phyloP scores from a whole-genome alignment of 2,797 vertebrate genomes.

The Telmatherina bonti region DNA sequence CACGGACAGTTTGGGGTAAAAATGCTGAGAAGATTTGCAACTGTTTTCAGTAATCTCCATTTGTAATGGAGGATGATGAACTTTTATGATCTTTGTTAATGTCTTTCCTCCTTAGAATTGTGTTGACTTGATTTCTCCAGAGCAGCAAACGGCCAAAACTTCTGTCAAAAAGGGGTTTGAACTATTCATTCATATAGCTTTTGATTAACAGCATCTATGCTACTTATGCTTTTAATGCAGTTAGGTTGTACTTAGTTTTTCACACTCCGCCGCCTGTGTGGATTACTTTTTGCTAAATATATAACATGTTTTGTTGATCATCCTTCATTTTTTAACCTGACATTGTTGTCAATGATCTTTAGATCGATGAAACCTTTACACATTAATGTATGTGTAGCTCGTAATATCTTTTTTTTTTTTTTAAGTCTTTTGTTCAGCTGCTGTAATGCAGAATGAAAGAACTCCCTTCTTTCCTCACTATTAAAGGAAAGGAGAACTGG shows the following conservation, averaged over 20 bases:
- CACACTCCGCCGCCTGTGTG: neutral
- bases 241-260: neutral
- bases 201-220: neutral
- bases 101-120: no score
- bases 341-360: no score
- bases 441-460: slow-evolving; percentile 20
- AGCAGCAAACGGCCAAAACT: no score
- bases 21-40: no score
- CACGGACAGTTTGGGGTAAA: no score
- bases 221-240: neutral
- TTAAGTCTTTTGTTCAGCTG: slow-evolving; percentile 10
- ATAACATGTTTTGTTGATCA: neutral
- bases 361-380: neutral
- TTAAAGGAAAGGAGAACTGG: slow-evolving; percentile 38
- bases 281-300: neutral
- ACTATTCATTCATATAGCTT: no score
- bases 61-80: no score
- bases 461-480: slow-evolving; percentile 13
- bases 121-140: neutral
- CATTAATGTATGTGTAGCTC: neutral
- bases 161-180: no score
- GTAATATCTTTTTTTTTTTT: slow-evolving; percentile 19
- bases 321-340: neutral
- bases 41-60: no score
- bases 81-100: no score